These are phyloP conservation scores for Beroe ovata DNA, from an alignment of 37 sponge, comb jelly and placozoan species.

Conservation along the genomic window DNA sequence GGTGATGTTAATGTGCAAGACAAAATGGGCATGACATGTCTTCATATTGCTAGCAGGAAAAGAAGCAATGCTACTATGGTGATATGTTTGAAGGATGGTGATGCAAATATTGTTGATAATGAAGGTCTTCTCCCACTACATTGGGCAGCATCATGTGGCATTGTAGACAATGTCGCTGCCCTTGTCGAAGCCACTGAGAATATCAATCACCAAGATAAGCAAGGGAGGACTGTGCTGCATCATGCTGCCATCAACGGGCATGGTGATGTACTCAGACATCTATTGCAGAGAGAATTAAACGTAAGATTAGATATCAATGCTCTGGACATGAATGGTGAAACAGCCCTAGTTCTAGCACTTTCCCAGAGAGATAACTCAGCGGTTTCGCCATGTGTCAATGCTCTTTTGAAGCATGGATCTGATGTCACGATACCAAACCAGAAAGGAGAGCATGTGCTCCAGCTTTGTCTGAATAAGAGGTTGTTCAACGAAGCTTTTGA, in stretches of 20 bases:
- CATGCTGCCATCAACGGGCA: constrained; percentile 51
- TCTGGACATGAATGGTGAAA: not conserved
- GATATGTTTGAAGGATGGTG: not conserved
- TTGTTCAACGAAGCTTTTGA: not conserved
- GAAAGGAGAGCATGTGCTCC: not conserved
- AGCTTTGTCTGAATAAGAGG: not conserved
- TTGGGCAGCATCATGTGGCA: constrained; percentile 61
- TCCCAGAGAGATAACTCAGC: not conserved
- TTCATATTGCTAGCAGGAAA: constrained; percentile 23
- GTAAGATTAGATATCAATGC: not conserved
- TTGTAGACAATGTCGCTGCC: constrained; percentile 11
- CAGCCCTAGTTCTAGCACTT: constrained; percentile 29
- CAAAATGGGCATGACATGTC: constrained; percentile 47
- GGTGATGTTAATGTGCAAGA: not conserved
- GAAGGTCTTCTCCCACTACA: constrained; percentile 51
- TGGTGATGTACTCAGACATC: not conserved
- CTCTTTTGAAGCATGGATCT: not conserved
- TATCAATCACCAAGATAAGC: not conserved
- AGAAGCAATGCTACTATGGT: not conserved
- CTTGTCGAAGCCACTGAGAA: not conserved
- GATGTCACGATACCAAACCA: not conserved
- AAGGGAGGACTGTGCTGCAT: constrained; percentile 26
- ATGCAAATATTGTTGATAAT: constrained; percentile 20
- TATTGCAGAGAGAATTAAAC: not conserved
- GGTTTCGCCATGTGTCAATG: not conserved